phyloP scores from a whole-genome alignment of 2,797 vertebrate species.

The Sebastes paucispinis region DNA sequence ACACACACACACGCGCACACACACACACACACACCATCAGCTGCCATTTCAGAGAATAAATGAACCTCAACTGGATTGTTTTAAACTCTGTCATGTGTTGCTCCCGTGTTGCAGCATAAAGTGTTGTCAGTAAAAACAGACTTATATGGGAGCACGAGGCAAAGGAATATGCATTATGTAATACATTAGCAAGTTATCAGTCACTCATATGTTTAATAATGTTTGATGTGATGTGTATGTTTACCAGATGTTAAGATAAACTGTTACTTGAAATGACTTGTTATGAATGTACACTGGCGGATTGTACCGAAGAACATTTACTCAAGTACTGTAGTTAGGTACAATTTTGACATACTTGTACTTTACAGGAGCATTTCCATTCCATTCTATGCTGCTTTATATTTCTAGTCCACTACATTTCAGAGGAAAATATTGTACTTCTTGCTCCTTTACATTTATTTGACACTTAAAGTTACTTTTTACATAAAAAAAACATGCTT shows the following conservation, averaged over 20 bases:
- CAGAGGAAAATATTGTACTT: too few relatives aligned
- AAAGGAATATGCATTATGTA: slow-evolving; percentile 13
- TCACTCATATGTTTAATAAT: background rate
- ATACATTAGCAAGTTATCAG: slow-evolving; percentile 12
- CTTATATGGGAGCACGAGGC: background rate
- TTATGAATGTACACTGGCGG: background rate
- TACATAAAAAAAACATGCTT: too few relatives aligned
- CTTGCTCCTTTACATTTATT: too few relatives aligned
- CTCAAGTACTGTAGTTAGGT: background rate
- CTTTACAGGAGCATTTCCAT: background rate
- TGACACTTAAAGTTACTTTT: too few relatives aligned
- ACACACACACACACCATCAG: background rate
- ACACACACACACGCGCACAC: background rate
- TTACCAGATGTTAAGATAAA: background rate
- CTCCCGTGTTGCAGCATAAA: slow-evolving; percentile 26
- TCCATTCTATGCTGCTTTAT: too few relatives aligned
- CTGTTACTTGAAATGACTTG: background rate
- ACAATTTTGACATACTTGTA: background rate
- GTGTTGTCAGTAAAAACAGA: slow-evolving; percentile 11
- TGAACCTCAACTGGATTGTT: slow-evolving; percentile 1
- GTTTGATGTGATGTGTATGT: background rate
- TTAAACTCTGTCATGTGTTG: slow-evolving; percentile 7
- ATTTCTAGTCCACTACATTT: too few relatives aligned
- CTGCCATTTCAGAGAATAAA: slow-evolving; percentile 25
- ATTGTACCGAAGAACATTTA: background rate